Conservation (phyloP, 30 jellyfish, hydroid and myxozoan species). For the Mastigias papua region DNA sequence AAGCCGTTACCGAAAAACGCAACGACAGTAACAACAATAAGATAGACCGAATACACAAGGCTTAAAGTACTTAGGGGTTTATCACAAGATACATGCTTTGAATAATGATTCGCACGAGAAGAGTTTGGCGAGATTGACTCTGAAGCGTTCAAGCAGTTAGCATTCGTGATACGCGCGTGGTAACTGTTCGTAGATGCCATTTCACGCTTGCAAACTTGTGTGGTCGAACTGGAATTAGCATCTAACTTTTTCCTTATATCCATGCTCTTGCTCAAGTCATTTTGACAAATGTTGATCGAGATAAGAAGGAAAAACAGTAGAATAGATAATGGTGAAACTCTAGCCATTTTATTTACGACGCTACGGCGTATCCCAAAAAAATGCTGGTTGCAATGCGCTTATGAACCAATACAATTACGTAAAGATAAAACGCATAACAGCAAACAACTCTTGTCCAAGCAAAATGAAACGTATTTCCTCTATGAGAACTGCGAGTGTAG, state of each 20-base stretch:
- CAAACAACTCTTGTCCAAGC: no score
- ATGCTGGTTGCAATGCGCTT: no score
- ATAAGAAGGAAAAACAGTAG: constrained; percentile 2
- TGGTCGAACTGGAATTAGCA: neutral
- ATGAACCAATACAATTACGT: no score
- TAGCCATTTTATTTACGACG: constrained; percentile 14
- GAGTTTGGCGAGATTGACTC: neutral
- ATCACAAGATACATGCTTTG: constrained; percentile 16
- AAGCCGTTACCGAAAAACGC: constrained; percentile 77
- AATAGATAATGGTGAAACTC: neutral
- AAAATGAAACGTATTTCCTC: no score
- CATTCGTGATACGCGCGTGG: neutral
- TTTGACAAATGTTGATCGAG: neutral
- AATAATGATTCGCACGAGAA: neutral
- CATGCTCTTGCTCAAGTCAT: neutral
- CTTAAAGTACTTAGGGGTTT: constrained; percentile 33
- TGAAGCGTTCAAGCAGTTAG: neutral
- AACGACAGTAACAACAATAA: constrained; percentile 52
- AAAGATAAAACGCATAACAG: no score
- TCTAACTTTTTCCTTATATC: no score
- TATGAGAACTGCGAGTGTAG: no score
- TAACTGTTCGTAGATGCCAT: neutral
- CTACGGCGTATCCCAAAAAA: no score
- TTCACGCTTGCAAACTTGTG: neutral
- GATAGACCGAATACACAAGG: constrained; percentile 43